Percentiles rank a stretch among this genome's conserved stretches.
Evolutionary conservation across 2,888 invertebrate species (phyloP).

Genomic region (Acrobasis suavella): DNA sequence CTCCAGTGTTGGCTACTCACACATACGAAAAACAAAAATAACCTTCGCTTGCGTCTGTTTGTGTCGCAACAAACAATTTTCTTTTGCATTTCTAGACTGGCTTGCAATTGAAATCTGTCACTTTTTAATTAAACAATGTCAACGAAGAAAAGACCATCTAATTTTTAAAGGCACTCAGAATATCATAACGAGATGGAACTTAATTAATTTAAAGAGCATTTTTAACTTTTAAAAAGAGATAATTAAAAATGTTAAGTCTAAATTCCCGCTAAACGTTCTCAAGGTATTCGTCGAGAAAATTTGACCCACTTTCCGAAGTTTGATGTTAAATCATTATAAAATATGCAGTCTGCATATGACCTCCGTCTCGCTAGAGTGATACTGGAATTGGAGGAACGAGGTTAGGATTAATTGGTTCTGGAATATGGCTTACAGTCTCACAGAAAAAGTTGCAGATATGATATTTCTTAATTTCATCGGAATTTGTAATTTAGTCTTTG

Average conservation of each 20-base stretch:
- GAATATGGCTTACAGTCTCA: neutral
- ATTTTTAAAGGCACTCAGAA: slow-evolving; percentile 1
- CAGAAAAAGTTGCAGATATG: no score
- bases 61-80: neutral
- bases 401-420: slow-evolving; percentile 7
- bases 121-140: neutral
- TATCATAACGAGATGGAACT: slow-evolving; percentile 9
- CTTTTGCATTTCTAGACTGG: neutral
- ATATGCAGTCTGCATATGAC: slow-evolving; percentile 23
- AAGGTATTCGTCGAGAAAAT: slow-evolving; percentile 23
- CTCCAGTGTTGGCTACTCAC: no score
- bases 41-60: no score
- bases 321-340: slow-evolving; percentile 25
- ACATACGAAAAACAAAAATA: no score
- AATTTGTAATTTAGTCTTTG: no score
- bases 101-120: neutral
- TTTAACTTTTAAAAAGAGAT: slow-evolving; percentile 14
- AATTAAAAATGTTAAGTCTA: slow-evolving; percentile 19
- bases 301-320: slow-evolving; percentile 27
- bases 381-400: slow-evolving; percentile 8
- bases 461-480: no score
- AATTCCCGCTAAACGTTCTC: slow-evolving; percentile 15
- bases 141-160: neutral
- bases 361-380: slow-evolving; percentile 9
- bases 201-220: slow-evolving; percentile 14